Percentiles rank a stretch among this genome's conserved stretches.
Evolutionary conservation across 2,113 vertebrate species (phyloP).

Genomic region (Grallaria varia): DNA sequence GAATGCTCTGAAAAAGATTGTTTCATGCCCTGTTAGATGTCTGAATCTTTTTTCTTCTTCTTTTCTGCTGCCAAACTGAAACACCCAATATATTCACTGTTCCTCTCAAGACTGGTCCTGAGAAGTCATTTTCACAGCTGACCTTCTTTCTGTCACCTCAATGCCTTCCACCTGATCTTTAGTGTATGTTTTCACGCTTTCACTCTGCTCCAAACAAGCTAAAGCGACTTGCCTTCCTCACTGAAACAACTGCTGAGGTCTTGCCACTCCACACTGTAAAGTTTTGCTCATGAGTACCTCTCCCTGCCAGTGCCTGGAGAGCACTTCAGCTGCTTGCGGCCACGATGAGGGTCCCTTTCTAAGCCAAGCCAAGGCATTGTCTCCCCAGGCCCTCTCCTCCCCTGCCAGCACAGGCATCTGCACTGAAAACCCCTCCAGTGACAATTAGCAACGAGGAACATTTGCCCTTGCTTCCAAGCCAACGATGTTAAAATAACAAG

Average conservation of each 20-base stretch:
- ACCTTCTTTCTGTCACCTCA: not conserved
- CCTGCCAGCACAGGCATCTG: not conserved
- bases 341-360: not conserved
- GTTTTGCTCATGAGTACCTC: not conserved
- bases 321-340: not conserved
- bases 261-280: not conserved
- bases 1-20: not conserved
- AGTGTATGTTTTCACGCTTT: not conserved
- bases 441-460: not conserved
- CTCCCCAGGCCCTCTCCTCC: not conserved
- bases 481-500: not conserved
- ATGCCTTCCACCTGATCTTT: not conserved
- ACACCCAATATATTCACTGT: not conserved
- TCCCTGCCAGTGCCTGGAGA: not conserved
- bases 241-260: not conserved
- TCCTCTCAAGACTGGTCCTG: not conserved
- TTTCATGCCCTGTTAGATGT: not conserved
- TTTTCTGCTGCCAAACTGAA: not conserved
- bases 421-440: not conserved
- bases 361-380: not conserved
- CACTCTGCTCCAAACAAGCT: not conserved
- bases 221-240: accelerated
- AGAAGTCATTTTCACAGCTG: not conserved
- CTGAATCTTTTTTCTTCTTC: not conserved
- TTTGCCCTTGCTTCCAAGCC: not conserved